Evolutionary conservation across 2,888 invertebrate species (phyloP), one percentile per base, ranked within the genome.

Genomic region (Deilephila elpenor): DNA sequence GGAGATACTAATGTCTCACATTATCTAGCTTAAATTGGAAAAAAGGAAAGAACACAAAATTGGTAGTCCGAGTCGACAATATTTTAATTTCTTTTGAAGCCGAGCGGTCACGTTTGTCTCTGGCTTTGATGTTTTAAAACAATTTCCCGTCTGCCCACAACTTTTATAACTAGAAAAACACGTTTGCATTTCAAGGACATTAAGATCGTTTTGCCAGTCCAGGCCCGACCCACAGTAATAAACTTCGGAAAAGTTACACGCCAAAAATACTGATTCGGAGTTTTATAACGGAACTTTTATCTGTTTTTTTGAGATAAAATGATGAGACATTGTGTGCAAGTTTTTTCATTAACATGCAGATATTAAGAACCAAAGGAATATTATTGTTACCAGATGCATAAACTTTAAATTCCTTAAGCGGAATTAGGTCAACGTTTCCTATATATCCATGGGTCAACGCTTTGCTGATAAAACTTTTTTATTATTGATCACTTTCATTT

Each of bases 261-360:
- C 44, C n/a, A 20, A 64, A 44, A 44, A 60, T 20, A 29, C 14
- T 29, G 37, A 64, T 5, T 8, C 20, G n/a, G n/a, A n/a, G 64
- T 64, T 44, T 56, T 44, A 44, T 44, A 44, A 44, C 64, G 14
- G 44, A 25, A 37, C 37, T 64, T 64, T 44, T 20, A 64, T 64
- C 64, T 64, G 44, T 64, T 14, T 44, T 60, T 5, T 29, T 5
- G 37, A 64, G 64, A 44, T 44, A 64, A 64, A 64, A 64, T 64
- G 25, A 20, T 64, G 37, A 44, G 37, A 44, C 14, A 14, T 37
- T 20, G 34, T 60, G 29, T 44, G 25, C 20, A 64, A 62, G 14
- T 64, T 64, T 64, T 64, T 64, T 64, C 44, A 64, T 64, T 64
- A 64, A 25, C 14, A 44, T 44, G 64, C 64, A 64, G 44, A 44